Evolutionary conservation across 2,888 invertebrate species (phyloP).

Genomic region (Andrena bicolor): DNA sequence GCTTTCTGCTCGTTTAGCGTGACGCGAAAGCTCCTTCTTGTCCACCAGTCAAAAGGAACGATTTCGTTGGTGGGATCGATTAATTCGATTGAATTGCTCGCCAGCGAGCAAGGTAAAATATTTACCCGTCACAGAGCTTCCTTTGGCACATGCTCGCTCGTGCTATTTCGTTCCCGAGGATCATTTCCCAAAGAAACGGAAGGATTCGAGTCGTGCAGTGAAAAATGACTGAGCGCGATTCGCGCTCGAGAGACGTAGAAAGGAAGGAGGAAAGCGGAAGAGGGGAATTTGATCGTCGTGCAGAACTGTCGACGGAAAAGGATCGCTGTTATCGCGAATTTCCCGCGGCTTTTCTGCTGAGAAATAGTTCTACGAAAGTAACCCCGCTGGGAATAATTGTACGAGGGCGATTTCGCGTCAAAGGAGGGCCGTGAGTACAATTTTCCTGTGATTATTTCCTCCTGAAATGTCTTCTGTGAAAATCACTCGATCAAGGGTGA

Average conservation of each 20-base stretch:
- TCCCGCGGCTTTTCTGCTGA: not conserved
- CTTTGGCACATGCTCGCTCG: conserved; percentile 14
- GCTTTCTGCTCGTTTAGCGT: not conserved
- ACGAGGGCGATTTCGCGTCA: not conserved
- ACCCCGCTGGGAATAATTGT: not conserved
- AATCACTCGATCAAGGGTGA: not conserved
- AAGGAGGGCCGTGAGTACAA: not conserved
- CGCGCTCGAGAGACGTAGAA: not conserved
- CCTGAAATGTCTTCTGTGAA: not conserved
- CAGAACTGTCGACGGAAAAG: not conserved
- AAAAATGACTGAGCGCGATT: conserved; percentile 31
- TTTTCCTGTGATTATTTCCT: no score
- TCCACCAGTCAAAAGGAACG: not conserved
- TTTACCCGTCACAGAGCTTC: conserved; percentile 18
- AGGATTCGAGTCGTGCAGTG: not conserved
- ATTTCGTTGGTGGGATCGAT: conserved; percentile 19
- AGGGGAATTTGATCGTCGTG: conserved; percentile 24
- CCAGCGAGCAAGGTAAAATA: conserved; percentile 20
- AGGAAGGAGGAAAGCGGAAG: not conserved
- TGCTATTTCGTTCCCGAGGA: not conserved
- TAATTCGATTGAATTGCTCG: conserved; percentile 32
- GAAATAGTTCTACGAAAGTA: not conserved
- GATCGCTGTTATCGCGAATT: not conserved
- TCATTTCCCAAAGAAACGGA: not conserved
- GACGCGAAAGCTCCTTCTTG: not conserved